phyloP scores from a whole-genome alignment of 2,113 vertebrate species.

The Ammodramus savannarum region DNA sequence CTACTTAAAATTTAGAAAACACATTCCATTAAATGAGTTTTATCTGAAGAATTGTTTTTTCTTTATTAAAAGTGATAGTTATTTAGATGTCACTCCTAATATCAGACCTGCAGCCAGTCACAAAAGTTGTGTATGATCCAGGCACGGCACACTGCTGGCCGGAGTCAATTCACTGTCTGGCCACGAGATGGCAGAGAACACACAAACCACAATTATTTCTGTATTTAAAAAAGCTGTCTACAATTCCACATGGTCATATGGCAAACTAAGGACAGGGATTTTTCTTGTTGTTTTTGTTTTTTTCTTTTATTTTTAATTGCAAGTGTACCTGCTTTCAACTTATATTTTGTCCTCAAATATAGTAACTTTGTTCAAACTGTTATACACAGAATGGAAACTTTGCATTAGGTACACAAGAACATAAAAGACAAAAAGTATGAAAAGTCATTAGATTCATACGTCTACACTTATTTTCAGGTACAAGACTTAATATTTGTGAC shows the following conservation, averaged over 20 bases:
- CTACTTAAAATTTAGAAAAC: neutral
- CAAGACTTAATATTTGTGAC: neutral
- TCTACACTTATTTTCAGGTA: neutral
- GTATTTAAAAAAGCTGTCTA: neutral
- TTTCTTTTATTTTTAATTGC: neutral
- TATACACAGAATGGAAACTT: neutral
- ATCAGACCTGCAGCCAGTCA: neutral
- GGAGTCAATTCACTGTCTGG: neutral
- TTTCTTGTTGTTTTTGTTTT: neutral
- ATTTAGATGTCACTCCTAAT: neutral
- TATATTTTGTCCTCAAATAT: neutral
- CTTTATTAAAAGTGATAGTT: neutral
- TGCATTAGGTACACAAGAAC: neutral
- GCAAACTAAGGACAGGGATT: neutral
- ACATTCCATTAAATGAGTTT: neutral
- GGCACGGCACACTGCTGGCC: neutral
- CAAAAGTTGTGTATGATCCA: neutral
- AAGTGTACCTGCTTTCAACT: neutral
- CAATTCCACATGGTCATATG: neutral
- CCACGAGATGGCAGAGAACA: conserved; percentile 46
- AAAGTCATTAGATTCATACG: neutral
- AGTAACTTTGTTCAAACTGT: neutral
- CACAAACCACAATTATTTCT: neutral
- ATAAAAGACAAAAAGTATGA: neutral
- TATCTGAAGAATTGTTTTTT: neutral